Percentiles rank a stretch among this genome's conserved stretches.
These are phyloP conservation scores for Eudemis profundana DNA, from an alignment of 2,888 invertebrate species.

Conservation along the genomic window DNA sequence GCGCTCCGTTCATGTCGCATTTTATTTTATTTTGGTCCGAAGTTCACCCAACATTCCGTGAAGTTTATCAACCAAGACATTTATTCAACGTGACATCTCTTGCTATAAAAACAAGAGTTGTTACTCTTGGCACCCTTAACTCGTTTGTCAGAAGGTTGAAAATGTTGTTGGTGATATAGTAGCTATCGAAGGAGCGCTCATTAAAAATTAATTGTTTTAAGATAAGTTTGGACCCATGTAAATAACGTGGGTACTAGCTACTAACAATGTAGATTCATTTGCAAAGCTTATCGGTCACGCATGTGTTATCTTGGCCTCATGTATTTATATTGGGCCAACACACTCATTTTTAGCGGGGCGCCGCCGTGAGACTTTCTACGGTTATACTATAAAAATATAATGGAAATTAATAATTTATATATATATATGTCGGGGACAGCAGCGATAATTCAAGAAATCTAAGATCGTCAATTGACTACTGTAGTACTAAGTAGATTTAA, in stretches of 20 bases:
- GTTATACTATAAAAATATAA: not conserved
- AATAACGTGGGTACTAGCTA: slow-evolving; percentile 17
- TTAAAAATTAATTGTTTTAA: slow-evolving; percentile 47
- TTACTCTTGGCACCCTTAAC: not conserved
- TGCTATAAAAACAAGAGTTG: slow-evolving; percentile 6
- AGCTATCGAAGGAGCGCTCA: slow-evolving; percentile 21
- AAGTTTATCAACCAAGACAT: slow-evolving; percentile 21
- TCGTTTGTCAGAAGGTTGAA: slow-evolving; percentile 2
- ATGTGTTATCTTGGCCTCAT: slow-evolving; percentile 13
- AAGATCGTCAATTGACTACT: too few species aligned
- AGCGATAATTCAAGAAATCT: too few species aligned
- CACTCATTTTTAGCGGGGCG: not conserved
- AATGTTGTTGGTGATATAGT: not conserved
- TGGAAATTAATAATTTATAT: too few species aligned
- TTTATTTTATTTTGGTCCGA: slow-evolving; percentile 32
- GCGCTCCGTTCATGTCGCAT: not conserved
- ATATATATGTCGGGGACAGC: too few species aligned
- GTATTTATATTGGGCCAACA: not conserved
- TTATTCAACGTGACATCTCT: slow-evolving; percentile 16
- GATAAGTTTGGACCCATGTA: slow-evolving; percentile 32
- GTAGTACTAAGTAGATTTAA: too few species aligned
- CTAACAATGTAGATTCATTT: slow-evolving; percentile 5
- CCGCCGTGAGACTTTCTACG: not conserved
- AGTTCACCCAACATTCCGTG: slow-evolving; percentile 26
- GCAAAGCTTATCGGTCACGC: slow-evolving; percentile 23